These are phyloP conservation scores for Rhynchophorus ferrugineus DNA, from an alignment of 1,140 invertebrate species.

Conservation along the genomic window DNA sequence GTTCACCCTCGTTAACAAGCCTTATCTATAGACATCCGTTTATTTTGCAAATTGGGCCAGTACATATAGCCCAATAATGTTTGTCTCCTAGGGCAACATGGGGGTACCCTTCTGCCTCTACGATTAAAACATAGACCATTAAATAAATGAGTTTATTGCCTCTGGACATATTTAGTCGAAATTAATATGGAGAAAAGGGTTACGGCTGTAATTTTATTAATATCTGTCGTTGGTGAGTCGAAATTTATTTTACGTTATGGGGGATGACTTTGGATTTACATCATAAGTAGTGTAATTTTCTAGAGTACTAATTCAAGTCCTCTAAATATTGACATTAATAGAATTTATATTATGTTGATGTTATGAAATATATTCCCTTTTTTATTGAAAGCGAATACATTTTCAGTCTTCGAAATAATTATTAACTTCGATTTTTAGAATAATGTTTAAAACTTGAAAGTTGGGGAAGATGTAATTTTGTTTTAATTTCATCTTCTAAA, in stretches of 20 bases:
- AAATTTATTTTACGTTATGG: background rate
- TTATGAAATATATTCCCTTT: too few species aligned
- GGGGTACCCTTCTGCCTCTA: constrained; percentile 1
- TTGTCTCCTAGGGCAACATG: background rate
- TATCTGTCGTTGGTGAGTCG: constrained; percentile 2
- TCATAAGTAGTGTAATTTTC: too few species aligned
- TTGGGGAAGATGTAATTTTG: too few species aligned
- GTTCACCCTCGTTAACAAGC: background rate
- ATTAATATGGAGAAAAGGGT: constrained; percentile 17
- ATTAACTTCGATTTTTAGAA: too few species aligned
- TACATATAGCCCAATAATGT: background rate
- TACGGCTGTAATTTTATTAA: constrained; percentile 16
- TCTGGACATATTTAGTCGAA: constrained; percentile 10
- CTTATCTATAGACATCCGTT: background rate
- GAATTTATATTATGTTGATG: too few species aligned
- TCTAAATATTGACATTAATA: too few species aligned
- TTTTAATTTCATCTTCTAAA: too few species aligned
- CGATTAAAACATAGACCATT: constrained; percentile 11
- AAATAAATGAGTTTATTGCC: constrained; percentile 17
- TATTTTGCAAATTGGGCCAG: background rate
- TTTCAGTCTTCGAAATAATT: too few species aligned
- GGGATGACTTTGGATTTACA: too few species aligned
- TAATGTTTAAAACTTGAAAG: too few species aligned
- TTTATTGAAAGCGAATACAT: too few species aligned
- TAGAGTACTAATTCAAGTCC: too few species aligned